A percentile compares a stretch with the other conserved stretches of the same genome.
Evolutionary conservation across 2,888 invertebrate genomes (phyloP).

Genomic region (Ichneumon xanthorius): DNA sequence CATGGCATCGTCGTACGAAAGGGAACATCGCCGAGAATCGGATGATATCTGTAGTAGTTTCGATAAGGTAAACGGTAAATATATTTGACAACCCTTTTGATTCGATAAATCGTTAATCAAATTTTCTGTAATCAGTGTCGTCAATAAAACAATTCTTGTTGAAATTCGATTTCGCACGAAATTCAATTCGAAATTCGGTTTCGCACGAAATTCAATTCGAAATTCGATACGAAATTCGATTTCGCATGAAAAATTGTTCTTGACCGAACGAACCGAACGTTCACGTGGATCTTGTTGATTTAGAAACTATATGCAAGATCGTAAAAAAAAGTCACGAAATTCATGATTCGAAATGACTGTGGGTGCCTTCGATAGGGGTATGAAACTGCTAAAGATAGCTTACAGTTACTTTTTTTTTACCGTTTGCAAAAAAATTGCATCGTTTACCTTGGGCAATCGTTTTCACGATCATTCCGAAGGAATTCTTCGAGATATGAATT

Average conservation of each 20-base stretch:
- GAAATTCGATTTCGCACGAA: neutral
- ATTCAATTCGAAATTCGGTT: neutral
- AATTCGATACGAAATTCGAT: neutral
- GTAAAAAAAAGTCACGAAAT: neutral
- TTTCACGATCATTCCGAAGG: neutral
- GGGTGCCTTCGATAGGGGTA: neutral
- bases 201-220: neutral
- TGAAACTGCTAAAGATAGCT: neutral
- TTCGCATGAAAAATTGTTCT: neutral
- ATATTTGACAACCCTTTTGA: neutral
- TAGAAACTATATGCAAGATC: neutral
- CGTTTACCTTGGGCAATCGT: neutral
- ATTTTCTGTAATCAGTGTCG: neutral
- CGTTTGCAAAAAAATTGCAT: neutral
- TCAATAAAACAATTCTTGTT: neutral
- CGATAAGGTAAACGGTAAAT: conserved; percentile 13
- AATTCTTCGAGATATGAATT: neutral
- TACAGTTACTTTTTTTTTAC: neutral
- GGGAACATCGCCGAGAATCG: conserved; percentile 1
- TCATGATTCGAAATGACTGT: neutral
- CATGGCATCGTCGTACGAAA: conserved; percentile 36
- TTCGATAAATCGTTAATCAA: neutral
- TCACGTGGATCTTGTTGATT: neutral
- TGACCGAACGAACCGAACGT: neutral
- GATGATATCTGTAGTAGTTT: conserved; percentile 1